Base-by-base conservation (phyloP, 2,797 vertebrate species). In the Crenichthys baileyi region DNA sequence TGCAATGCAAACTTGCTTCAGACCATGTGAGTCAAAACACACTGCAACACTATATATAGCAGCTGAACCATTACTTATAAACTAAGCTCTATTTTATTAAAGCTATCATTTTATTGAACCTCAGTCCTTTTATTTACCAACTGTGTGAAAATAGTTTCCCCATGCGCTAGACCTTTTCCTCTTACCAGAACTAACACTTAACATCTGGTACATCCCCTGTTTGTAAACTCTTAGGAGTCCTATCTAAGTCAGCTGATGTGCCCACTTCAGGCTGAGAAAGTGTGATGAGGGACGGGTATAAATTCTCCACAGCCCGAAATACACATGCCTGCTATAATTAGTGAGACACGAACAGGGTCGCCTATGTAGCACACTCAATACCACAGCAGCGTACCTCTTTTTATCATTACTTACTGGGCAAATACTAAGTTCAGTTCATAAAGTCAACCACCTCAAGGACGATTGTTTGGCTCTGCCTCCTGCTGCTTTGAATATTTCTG, bases 321-420 rank as follows among this genome's bases (percentile, higher is more conserved):
- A 96, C 90, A 90, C 87, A 90, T 71, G 68, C 83, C 80, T 90
- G 86, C 93, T 96, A 96, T 95, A 96, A 96, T 96, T 96, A 96
- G 95, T 91, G 88, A 90, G 93, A 90, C 90, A 88, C 76, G 93
- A 95, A 95, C 90, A 94, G 94, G 95, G 95, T 95, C 95, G 92
- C 86, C 85, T 90, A 95, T 95, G 95, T 95, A 95, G 95, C 94
- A 96, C 95, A 96, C 90, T 80, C 86, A 91, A 92, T 92, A 95
- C 91, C 85, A 90, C 84, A 7, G 73, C 77, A 79, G 72, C 84
- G 79, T 82, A 88, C 79, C 86, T 89, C 84, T 85, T 88, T 81
- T 77, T 84, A 53, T 74, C 81, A 44, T 85, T 89, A 41, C 88
- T 87, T 76, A 53, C 60, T 73, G 81, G 86, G 83, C 79, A 53